Conservation (phyloP, 1,140 invertebrate genomes). For the Drosophila ananassae region DNA sequence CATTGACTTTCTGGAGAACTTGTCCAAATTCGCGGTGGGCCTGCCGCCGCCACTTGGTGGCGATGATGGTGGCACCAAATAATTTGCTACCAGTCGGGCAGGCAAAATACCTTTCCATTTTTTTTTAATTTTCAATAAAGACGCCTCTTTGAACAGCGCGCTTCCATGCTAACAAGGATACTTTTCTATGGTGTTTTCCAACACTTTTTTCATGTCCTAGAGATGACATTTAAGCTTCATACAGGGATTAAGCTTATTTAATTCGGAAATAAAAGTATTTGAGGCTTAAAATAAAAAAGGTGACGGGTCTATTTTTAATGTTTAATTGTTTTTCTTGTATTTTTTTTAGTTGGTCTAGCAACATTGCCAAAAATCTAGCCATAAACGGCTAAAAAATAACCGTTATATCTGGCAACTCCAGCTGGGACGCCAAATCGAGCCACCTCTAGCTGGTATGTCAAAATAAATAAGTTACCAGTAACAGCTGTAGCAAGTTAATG, state of each 20-base stretch:
- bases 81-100: background rate
- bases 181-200: background rate
- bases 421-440: constrained; percentile 13
- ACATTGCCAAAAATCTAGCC: background rate
- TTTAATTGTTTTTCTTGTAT: background rate
- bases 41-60: background rate
- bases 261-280: background rate
- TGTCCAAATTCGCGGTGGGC: constrained; percentile 2
- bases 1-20: constrained; percentile 1
- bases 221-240: background rate
- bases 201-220: background rate
- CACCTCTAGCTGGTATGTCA: constrained; percentile 20
- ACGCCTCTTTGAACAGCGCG: background rate
- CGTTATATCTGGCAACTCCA: constrained; percentile 7
- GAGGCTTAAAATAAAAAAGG: background rate
- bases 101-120: background rate
- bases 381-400: background rate
- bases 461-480: constrained; percentile 30
- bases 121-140: background rate
- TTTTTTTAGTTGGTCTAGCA: background rate
- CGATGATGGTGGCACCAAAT: background rate
- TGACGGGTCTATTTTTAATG: too few species aligned
- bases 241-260: too few species aligned
- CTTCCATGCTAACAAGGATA: background rate
- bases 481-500: constrained; percentile 33